Evolutionary conservation across 2,888 invertebrate genomes (phyloP).

Genomic region (Leptinotarsa peninsularis): DNA sequence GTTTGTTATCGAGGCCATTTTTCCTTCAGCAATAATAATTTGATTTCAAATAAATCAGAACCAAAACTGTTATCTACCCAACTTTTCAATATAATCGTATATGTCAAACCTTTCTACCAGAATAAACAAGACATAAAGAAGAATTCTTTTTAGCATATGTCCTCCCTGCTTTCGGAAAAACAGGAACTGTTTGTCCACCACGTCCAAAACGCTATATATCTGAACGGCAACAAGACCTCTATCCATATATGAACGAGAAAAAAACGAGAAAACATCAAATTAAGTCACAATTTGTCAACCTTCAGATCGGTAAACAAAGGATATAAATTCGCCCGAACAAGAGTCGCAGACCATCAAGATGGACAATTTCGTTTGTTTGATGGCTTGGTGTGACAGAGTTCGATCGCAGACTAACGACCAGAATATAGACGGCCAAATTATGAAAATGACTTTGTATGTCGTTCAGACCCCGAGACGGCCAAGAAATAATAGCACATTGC

Average conservation of each 20-base stretch:
- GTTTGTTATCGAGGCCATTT: no score
- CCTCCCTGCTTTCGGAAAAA: background rate
- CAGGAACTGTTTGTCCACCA: conserved; percentile 7
- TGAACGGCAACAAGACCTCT: conserved; percentile 7
- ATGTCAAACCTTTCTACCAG: no score
- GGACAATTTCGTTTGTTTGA: conserved; percentile 64
- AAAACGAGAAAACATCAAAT: conserved; percentile 33
- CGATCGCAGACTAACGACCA: conserved; percentile 69
- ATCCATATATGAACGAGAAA: conserved; percentile 24
- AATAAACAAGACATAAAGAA: no score
- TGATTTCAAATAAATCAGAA: no score
- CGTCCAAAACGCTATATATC: conserved; percentile 11
- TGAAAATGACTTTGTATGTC: conserved; percentile 70
- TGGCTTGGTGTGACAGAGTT: conserved; percentile 66
- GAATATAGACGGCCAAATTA: conserved; percentile 74
- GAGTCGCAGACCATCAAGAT: conserved; percentile 46
- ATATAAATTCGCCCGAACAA: conserved; percentile 34
- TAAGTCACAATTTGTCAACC: conserved; percentile 43
- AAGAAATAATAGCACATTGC: conserved; percentile 46
- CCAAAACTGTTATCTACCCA: no score
- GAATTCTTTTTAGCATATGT: background rate
- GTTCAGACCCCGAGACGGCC: conserved; percentile 58
- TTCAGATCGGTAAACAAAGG: conserved; percentile 36
- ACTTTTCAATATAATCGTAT: no score
- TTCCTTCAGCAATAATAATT: no score